Percentiles rank a stretch among this genome's conserved stretches.
phyloP scores from a whole-genome alignment of 2,888 invertebrate species.

The Xanthostigma xanthostigma region DNA sequence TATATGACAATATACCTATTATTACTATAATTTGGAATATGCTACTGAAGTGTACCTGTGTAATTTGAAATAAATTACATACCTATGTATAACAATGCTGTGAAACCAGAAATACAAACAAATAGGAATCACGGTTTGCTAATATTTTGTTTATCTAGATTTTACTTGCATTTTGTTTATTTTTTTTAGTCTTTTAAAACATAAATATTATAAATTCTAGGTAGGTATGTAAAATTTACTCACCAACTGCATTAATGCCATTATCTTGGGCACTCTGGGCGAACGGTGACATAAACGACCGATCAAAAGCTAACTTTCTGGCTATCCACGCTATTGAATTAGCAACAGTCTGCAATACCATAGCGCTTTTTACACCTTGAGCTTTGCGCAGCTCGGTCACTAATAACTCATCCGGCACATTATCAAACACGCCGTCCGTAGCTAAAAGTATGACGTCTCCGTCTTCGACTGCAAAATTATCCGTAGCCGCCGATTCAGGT shows the following conservation, averaged over 20 bases:
- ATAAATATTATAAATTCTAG: neutral
- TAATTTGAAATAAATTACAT: no score
- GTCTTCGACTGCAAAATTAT: slow-evolving; percentile 76
- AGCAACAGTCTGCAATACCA: slow-evolving; percentile 74
- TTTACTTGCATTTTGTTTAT: slow-evolving; percentile 9
- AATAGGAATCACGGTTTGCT: neutral
- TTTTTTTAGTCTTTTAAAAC: no score
- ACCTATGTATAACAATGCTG: no score
- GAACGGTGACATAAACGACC: slow-evolving; percentile 91
- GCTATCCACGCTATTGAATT: slow-evolving; percentile 95
- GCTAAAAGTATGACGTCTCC: slow-evolving; percentile 91
- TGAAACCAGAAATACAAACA: no score
- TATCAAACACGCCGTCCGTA: slow-evolving; percentile 97
- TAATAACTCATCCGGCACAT: slow-evolving; percentile 83
- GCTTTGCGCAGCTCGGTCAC: slow-evolving; percentile 67
- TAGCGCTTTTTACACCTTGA: slow-evolving; percentile 56
- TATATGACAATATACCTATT: no score
- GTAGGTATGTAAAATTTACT: slow-evolving; percentile 17
- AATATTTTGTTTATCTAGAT: neutral
- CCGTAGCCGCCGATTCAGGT: slow-evolving; percentile 81
- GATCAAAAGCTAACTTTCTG: slow-evolving; percentile 83
- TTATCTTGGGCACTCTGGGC: slow-evolving; percentile 83
- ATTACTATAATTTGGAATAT: no score
- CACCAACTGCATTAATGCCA: slow-evolving; percentile 85
- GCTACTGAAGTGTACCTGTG: no score